A percentile compares a stretch with the other conserved stretches of the same genome.
Conservation (phyloP, 2,797 vertebrate genomes). For the Falco peregrinus region DNA sequence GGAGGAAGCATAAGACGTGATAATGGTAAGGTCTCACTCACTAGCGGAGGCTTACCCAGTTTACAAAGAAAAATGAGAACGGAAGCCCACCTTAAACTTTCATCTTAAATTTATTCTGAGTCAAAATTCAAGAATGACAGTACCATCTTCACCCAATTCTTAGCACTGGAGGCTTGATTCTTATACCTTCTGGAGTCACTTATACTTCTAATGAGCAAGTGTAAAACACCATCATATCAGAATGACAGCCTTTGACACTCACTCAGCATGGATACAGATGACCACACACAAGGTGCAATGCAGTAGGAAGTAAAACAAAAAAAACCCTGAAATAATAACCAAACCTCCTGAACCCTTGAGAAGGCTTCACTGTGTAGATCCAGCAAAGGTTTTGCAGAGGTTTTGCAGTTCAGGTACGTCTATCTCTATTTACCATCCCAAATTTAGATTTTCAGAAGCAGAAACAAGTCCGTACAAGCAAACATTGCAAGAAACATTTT, state of each 20-base stretch:
- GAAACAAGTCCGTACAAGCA: background rate
- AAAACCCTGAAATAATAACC: background rate
- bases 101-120: background rate
- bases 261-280: slow-evolving; percentile 2
- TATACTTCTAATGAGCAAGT: background rate
- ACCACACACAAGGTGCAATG: slow-evolving; percentile 4
- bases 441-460: background rate
- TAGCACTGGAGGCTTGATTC: background rate
- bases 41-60: background rate
- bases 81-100: background rate
- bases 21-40: background rate
- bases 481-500: slow-evolving; percentile 9
- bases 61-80: background rate
- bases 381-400: background rate
- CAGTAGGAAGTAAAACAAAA: slow-evolving; percentile 15
- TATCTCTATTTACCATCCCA: slow-evolving; percentile 2
- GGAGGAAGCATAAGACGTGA: background rate
- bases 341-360: background rate
- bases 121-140: background rate
- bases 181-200: slow-evolving; percentile 27
- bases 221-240: slow-evolving; percentile 18
- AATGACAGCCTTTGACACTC: slow-evolving; percentile 44
- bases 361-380: background rate
- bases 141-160: background rate
- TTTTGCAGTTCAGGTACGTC: background rate